Percentiles rank a stretch among this genome's conserved stretches.
Evolutionary conservation across 2,113 vertebrate genomes (phyloP).

Genomic region (Tenebrosternarchus preto): DNA sequence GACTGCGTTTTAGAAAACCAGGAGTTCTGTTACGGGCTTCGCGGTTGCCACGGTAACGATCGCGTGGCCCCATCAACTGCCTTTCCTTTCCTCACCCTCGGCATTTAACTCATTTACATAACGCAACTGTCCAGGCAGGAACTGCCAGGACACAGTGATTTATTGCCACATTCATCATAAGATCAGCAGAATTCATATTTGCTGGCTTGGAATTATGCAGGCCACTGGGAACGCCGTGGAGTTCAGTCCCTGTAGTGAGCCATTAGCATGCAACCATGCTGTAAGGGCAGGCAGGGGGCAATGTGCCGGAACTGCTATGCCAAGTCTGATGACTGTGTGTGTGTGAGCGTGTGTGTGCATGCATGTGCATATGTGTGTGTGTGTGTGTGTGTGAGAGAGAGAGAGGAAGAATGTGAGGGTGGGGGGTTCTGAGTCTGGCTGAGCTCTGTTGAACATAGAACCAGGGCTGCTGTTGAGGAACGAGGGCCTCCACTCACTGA

Average conservation of each 20-base stretch:
- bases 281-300: background rate
- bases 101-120: conserved; percentile 6
- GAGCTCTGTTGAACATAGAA: conserved; percentile 48
- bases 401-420: conserved; percentile 62
- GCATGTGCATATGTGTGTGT: background rate
- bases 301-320: background rate
- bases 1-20: conserved; percentile 68
- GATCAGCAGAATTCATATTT: conserved; percentile 3
- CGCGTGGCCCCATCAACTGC: conserved; percentile 53
- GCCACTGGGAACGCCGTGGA: background rate
- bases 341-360: background rate
- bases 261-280: conserved; percentile 9
- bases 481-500: conserved; percentile 47
- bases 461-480: conserved; percentile 56
- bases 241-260: background rate
- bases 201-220: background rate
- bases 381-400: conserved; percentile 43
- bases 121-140: background rate
- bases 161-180: background rate
- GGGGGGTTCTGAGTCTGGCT: conserved; percentile 54
- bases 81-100: conserved; percentile 5
- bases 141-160: conserved; percentile 17
- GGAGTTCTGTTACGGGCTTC: conserved; percentile 62
- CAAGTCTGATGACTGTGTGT: conserved; percentile 1
- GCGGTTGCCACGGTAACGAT: conserved; percentile 69